Conservation (phyloP, 1,140 invertebrate genomes). For the Brachionus koreanus region DNA sequence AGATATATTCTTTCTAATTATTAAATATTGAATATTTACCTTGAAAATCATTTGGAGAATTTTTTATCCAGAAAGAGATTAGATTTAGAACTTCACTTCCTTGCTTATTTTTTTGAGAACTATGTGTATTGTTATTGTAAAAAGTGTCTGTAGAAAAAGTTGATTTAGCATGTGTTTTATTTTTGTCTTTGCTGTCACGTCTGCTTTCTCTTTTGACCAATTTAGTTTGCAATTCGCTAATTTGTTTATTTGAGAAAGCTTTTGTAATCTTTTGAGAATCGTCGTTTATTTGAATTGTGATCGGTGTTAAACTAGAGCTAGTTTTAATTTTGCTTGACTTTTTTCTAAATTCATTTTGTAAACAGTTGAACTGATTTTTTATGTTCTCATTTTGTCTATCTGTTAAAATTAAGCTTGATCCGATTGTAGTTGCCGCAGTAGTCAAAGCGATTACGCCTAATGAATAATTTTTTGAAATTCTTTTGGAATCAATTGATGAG, state of each 20-base stretch:
- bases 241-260: neutral
- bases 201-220: neutral
- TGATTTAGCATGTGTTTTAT: neutral
- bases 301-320: constrained; percentile 20
- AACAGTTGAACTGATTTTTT: neutral
- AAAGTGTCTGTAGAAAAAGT: neutral
- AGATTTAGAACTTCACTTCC: constrained; percentile 29
- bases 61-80: constrained; percentile 28
- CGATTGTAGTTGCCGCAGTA: neutral
- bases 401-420: neutral
- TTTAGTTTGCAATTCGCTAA: neutral
- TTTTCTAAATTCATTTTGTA: neutral
- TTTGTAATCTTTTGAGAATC: neutral
- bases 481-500: neutral
- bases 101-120: neutral
- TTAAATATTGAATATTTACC: too few relatives aligned
- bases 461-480: neutral
- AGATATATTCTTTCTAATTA: too few relatives aligned
- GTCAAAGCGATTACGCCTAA: neutral
- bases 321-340: neutral
- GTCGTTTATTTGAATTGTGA: neutral
- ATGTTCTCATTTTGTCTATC: neutral
- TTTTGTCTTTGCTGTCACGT: neutral
- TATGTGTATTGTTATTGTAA: neutral
- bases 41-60: constrained; percentile 42